Base-by-base conservation (phyloP, 2,113 vertebrate genomes). In the Orycteropus afer region DNA sequence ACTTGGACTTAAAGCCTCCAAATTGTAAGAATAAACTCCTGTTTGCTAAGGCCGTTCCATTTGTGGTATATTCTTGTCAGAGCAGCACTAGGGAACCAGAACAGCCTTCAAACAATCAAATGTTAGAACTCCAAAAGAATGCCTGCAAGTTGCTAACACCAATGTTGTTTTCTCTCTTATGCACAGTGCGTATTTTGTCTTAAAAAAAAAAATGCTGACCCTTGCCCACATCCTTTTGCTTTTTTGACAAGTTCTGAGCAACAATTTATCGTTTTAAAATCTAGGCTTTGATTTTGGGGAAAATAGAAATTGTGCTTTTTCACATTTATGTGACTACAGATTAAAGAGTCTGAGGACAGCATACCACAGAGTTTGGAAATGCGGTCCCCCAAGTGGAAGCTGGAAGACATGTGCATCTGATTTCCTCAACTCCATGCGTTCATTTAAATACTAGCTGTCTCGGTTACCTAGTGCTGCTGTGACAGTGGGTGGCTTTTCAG, bases 311-410 rank as follows among this genome's bases (percentile, higher is more conserved):
- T 42, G 47, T 91, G 71, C 86, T 47, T 86, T 93, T 94, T 93
- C 86, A 89, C 97, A 92, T 97, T 96, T 96, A 92, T 96, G 47
- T 97, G 95, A 97, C 83, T 67, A 90, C 37, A 91, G 86, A 96
- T 95, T 73, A 96, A 67, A 73, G 86, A 86, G 79, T 84, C 93
- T 94, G 96, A 95, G 90, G 91, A 85, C 40, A 90, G 47, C 67
- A 95, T 84, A 59, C 27, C 29, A 37, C 71, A 88, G 57, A 85
- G 89, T 90, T 79, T 83, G 71, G 57, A 86, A 94, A 92, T 37
- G 45, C 11, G 32, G 7, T 88, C 22, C 83, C 59, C 37, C 73
- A 69, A 93, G 11, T 1, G 3, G 76, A 77, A 78, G 34, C 82
- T 91, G 6, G 87, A 11, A 65, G 49, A 69, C 93, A 51, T 20